Evolutionary conservation across 2,888 invertebrate genomes (phyloP), one percentile per base, ranked within the genome.

Genomic region (Deilephila porcellus): DNA sequence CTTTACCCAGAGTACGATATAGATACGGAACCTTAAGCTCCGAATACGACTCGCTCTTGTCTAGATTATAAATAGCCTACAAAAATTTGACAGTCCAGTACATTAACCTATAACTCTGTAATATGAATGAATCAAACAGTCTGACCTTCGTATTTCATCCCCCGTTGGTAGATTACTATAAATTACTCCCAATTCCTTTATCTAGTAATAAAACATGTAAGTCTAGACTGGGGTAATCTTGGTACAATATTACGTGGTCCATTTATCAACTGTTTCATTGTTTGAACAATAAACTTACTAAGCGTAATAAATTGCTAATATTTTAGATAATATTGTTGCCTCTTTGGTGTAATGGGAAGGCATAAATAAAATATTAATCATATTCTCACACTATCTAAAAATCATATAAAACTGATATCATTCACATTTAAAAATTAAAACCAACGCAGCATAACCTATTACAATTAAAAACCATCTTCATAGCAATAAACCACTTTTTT

Each of bases 241-340:
- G 11, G 34, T 63, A 63, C 25, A 45, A 45, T 67, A 67, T 45
- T 67, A 67, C 20, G 45, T 11, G n/a, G n/a, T 17, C 34, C 34
- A 34, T 63, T 75, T 64, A 76, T 71, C 71, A 62, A 76, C 81
- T 79, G 81, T 77, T 82, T 78, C 78, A 78, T 70, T 37, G 60
- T 45, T 29, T 63, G 29, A 5, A 60, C 56, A 56, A 56, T 56
- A 60, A 25, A 29, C 25, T 17, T 60, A 29, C 5, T 60, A 29
- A 32, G 17, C 60, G 4, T 60, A 11, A 29, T 60, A 56, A n/a
- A n/a, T 60, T 29, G 60, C 14, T 17, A 60, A 60, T 60, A 60
- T 60, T 29, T 45, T 45, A 11, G 45, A 45, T 45, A 45, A 37
- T 45, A 14, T 37, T 7, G 45, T 45, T 3, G 11, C 14, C 11